Base-by-base conservation (phyloP, 2,888 invertebrate species). In the Clepsis dumicolana region DNA sequence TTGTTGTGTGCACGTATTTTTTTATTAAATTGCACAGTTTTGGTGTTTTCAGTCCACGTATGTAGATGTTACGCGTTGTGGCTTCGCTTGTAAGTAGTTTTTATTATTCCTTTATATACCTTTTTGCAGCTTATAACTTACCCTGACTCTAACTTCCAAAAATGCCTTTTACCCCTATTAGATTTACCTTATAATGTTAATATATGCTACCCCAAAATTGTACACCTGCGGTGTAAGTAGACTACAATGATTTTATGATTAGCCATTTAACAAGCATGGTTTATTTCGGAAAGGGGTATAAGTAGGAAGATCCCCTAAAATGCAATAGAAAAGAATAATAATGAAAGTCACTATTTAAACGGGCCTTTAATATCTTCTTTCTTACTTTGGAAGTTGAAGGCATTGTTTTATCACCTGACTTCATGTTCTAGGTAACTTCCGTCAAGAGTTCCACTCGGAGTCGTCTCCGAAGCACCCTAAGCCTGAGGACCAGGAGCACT, bases 401-500 rank as follows among this genome's bases (percentile, higher is more conserved):
- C 48, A 10, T 3, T 16, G 2, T 21, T 48, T 48, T 44, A 48
- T 25, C 24, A 24, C 24, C 1, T 29, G 18, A 18, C 8, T 24
- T 25, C 24, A 61, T 53, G 59, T 75, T 78, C 1, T 88, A 94
- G 94, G 94, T 52, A 93, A 92, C 65, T 91, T 87, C 69, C 89
- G 91, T 1, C 93, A 92, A 63, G 94, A 94, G 72, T 87, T 81
- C 62, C 90, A 91, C 73, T 84, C 89, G 0, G 94, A 94, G 74
- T 83, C 85, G 0, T 90, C 92, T 1, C 89, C 91, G n/a, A 91
- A 90, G 60, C 85, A 87, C 70, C 78, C 80, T 59, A 88, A 87
- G 64, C 74, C 81, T 0, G 93, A 91, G 35, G 88, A 89, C 0
- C 77, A 78, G 0, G 89, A 90, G 0, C 75, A 80, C 3, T 65